These are phyloP conservation scores for Moxostoma hubbsi DNA, from an alignment of 2,797 vertebrate species.

Conservation along the genomic window DNA sequence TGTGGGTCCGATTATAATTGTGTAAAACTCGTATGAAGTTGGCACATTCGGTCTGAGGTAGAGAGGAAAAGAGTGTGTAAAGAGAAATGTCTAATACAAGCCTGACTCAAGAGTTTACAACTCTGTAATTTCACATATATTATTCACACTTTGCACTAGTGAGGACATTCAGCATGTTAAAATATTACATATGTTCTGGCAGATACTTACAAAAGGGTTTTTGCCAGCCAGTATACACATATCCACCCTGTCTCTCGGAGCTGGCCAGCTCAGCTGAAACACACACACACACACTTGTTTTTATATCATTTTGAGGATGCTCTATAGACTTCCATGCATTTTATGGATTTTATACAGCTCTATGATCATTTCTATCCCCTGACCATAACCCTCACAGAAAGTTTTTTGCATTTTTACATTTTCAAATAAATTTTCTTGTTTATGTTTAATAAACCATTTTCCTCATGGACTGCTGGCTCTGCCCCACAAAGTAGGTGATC, in stretches of 20 bases:
- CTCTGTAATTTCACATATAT: not conserved
- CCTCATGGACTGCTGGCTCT: too few relatives aligned
- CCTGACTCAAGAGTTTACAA: not conserved
- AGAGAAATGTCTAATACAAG: not conserved
- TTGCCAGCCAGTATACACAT: slow-evolving; percentile 94
- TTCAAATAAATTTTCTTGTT: too few relatives aligned
- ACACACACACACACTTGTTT: not conserved
- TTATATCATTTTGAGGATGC: too few relatives aligned
- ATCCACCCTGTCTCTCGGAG: slow-evolving; percentile 86
- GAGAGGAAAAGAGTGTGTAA: slow-evolving; percentile 2
- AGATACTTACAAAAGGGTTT: slow-evolving; percentile 88
- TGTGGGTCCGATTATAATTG: slow-evolving; percentile 91
- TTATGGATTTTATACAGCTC: too few relatives aligned
- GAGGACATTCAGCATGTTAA: slow-evolving; percentile 4
- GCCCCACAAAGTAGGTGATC: too few relatives aligned
- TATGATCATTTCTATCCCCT: too few relatives aligned
- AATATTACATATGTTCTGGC: slow-evolving; percentile 37
- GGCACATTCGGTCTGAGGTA: slow-evolving; percentile 88
- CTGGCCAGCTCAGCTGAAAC: slow-evolving; percentile 92
- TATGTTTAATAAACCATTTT: too few relatives aligned
- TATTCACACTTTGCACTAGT: not conserved
- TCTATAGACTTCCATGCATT: too few relatives aligned
- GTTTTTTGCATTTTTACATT: too few relatives aligned
- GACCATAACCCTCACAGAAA: too few relatives aligned
- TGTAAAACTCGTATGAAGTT: slow-evolving; percentile 96